phyloP scores from a whole-genome alignment of 2,797 vertebrate genomes.

The Mus minutoides region DNA sequence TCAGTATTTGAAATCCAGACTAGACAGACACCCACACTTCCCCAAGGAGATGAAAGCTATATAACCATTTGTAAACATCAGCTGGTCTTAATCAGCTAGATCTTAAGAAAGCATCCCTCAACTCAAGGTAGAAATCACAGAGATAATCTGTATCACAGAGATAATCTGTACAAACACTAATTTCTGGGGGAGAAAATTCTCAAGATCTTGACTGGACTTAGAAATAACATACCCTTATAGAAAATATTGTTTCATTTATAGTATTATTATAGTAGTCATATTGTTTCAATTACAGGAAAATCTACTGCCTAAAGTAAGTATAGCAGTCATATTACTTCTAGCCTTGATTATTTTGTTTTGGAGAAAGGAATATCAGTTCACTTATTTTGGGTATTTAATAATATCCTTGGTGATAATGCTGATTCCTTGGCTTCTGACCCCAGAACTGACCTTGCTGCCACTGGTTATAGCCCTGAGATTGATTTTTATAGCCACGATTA shows the following conservation, averaged over 20 bases:
- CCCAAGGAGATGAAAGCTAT: neutral
- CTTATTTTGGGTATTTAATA: slow-evolving; percentile 95
- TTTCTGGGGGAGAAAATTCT: neutral
- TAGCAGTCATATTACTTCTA: neutral
- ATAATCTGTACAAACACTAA: neutral
- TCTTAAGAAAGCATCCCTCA: slow-evolving; percentile 31
- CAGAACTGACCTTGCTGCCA: slow-evolving; percentile 99
- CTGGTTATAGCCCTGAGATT: slow-evolving; percentile 99
- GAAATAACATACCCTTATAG: slow-evolving; percentile 61
- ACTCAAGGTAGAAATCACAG: slow-evolving; percentile 1
- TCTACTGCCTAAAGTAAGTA: slow-evolving; percentile 61
- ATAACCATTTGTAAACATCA: slow-evolving; percentile 35
- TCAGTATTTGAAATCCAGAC: slow-evolving; percentile 59
- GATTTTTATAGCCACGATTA: slow-evolving; percentile 96
- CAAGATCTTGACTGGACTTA: slow-evolving; percentile 41
- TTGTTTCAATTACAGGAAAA: slow-evolving; percentile 77
- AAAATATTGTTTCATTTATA: slow-evolving; percentile 76
- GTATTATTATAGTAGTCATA: slow-evolving; percentile 58
- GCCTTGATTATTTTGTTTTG: slow-evolving; percentile 86
- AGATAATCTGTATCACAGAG: neutral
- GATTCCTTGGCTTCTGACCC: slow-evolving; percentile 99
- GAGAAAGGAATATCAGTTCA: slow-evolving; percentile 96
- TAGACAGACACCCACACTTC: slow-evolving; percentile 35
- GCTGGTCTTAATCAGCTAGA: slow-evolving; percentile 44
- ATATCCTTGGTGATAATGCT: slow-evolving; percentile 99